These are phyloP conservation scores for Pholis gunnellus DNA, from an alignment of 2,113 vertebrate genomes.

Conservation along the genomic window DNA sequence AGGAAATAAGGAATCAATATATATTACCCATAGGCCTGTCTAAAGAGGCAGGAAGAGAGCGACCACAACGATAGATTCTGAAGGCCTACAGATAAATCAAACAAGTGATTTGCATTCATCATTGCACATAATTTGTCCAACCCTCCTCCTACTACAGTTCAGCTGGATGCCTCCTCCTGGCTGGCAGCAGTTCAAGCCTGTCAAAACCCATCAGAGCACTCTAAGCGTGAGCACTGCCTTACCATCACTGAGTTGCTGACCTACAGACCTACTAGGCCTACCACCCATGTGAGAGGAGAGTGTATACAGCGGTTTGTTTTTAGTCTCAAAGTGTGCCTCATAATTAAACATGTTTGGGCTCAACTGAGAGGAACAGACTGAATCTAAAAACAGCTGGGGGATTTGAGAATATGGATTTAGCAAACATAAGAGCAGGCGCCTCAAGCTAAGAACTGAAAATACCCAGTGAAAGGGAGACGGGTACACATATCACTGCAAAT, in stretches of 20 bases:
- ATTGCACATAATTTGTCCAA: slow-evolving; percentile 30
- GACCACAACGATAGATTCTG: slow-evolving; percentile 43
- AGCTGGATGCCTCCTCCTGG: slow-evolving; percentile 45
- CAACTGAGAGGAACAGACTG: background rate
- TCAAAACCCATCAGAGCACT: slow-evolving; percentile 69
- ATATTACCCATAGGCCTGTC: slow-evolving; percentile 52
- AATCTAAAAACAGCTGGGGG: slow-evolving; percentile 15
- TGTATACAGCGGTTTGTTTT: slow-evolving; percentile 20
- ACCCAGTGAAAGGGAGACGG: slow-evolving; percentile 17
- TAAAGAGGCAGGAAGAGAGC: slow-evolving; percentile 61
- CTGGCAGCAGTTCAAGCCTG: slow-evolving; percentile 73
- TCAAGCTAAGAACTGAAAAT: slow-evolving; percentile 38
- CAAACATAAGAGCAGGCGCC: slow-evolving; percentile 43
- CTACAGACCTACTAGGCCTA: slow-evolving; percentile 71
- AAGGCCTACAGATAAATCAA: slow-evolving; percentile 37
- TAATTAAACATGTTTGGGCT: slow-evolving; percentile 40
- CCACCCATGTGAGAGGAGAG: slow-evolving; percentile 40
- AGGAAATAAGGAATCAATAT: slow-evolving; percentile 78
- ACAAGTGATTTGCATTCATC: slow-evolving; percentile 52
- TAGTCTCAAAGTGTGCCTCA: background rate
- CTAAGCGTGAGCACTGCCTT: slow-evolving; percentile 48
- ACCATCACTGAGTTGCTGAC: slow-evolving; percentile 63
- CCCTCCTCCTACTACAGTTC: slow-evolving; percentile 52
- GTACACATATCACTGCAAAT: slow-evolving; percentile 34
- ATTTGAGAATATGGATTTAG: slow-evolving; percentile 45